Evolutionary conservation across 2,797 vertebrate genomes (phyloP).

Genomic region (Danionella dracula): DNA sequence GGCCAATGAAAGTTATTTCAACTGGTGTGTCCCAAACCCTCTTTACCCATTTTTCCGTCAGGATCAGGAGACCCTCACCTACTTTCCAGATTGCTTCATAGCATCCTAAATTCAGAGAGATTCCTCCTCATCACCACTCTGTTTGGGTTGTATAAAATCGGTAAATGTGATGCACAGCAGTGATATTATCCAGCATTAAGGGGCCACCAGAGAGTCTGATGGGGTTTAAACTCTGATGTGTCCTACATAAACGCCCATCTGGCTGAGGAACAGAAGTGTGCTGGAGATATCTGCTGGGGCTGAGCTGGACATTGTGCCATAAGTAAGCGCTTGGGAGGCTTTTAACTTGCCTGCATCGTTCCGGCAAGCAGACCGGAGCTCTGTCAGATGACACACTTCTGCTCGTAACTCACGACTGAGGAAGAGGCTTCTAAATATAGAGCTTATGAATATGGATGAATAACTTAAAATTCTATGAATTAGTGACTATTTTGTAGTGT

Average conservation of each 20-base stretch:
- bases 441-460: no score
- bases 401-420: no score
- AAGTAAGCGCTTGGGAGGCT: neutral
- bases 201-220: constrained; percentile 11
- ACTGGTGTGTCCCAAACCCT: neutral
- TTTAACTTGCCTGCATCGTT: neutral
- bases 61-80: neutral
- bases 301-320: neutral
- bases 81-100: neutral
- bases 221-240: constrained; percentile 7
- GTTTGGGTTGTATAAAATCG: neutral
- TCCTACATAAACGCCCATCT: constrained; percentile 18
- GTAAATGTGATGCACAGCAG: neutral
- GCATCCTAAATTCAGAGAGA: neutral
- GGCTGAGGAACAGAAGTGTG: neutral
- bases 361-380: neutral
- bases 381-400: neutral
- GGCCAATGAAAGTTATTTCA: no score
- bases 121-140: neutral
- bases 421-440: no score
- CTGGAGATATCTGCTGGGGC: neutral
- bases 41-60: neutral
- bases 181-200: constrained; percentile 25
- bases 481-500: no score
- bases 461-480: no score